Evolutionary conservation across 2,888 invertebrate species (phyloP), one percentile per base, ranked within the genome.

Genomic region (Odontocerum albicorne): DNA sequence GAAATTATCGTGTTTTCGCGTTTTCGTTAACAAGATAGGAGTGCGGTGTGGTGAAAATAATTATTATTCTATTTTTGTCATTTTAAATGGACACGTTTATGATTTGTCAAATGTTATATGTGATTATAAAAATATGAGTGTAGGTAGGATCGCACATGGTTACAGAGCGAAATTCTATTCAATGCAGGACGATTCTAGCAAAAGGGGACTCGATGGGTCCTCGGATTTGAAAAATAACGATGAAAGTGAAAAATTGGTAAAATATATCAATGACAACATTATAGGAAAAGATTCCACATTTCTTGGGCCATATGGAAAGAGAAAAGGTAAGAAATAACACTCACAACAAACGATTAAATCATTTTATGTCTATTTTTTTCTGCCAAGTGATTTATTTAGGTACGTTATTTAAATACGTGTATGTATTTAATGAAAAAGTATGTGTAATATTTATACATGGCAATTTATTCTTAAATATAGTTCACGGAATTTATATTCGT

Each of bases 221-320:
- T 75, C 38, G 20, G 32, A 8, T 19, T 13, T 74, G 50, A 84
- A 80, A 66, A 79, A 80, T 64, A 77, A 72, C 62, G 87, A 88
- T 67, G 88, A 89, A 66, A 80, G 82, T 21, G 77, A 79, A 39
- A 87, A 87, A 68, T 74, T 92, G 63, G 77, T 90, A 62, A 86
- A 85, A 68, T 90, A 87, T 68, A 87, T 92, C 62, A 88, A 90
- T 66, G 86, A 89, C 62, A 91, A 86, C 71, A 77, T 92, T 62
- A 86, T 92, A 66, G 92, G 92, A 51, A 88, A 86, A 69, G 87
- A 86, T 63, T 86, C 87, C 65, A 85, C 87, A 17, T 92, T 92
- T 70, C 81, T 87, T 64, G 90, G 92, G 47, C 92, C 92, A 8
- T 92, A 85, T 67, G 92, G 92, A 59, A 79, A 88, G 53, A 76